Percentiles rank a stretch among this genome's conserved stretches.
phyloP scores from a whole-genome alignment of 2,113 vertebrate genomes.

The Sorex araneus region DNA sequence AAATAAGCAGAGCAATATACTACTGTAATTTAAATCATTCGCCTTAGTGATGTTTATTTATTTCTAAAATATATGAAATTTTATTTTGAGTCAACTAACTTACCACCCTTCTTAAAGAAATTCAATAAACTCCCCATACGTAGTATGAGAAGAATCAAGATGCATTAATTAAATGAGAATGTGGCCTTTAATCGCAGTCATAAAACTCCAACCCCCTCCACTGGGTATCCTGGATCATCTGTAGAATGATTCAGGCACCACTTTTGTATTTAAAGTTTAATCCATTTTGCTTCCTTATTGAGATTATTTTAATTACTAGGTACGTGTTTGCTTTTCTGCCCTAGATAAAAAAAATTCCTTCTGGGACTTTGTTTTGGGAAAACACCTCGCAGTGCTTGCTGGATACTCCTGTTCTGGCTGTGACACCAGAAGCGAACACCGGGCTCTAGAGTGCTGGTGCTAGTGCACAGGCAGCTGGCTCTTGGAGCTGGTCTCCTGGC shows the following conservation, averaged over 20 bases:
- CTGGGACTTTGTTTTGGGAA: too few species aligned
- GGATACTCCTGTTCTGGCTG: too few species aligned
- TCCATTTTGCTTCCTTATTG: background rate
- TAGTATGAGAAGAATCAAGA: background rate
- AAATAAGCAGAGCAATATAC: background rate
- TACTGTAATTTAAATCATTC: background rate
- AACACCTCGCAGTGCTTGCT: too few species aligned
- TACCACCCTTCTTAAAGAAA: background rate
- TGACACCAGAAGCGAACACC: too few species aligned
- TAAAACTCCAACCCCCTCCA: background rate
- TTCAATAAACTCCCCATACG: too few species aligned
- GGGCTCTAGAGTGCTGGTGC: too few species aligned
- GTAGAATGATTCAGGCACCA: background rate
- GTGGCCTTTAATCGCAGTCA: background rate
- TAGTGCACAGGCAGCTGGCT: too few species aligned
- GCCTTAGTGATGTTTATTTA: background rate
- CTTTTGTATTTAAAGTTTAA: background rate
- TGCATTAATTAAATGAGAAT: conserved; percentile 1
- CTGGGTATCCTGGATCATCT: background rate
- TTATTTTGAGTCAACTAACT: background rate
- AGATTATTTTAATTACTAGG: too few species aligned
- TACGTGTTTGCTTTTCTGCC: too few species aligned
- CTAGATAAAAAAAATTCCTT: too few species aligned
- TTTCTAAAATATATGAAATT: conserved; percentile 22
- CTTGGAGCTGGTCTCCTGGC: too few species aligned